Base-by-base conservation (phyloP, 2,797 vertebrate genomes). In the Falco concolor region DNA sequence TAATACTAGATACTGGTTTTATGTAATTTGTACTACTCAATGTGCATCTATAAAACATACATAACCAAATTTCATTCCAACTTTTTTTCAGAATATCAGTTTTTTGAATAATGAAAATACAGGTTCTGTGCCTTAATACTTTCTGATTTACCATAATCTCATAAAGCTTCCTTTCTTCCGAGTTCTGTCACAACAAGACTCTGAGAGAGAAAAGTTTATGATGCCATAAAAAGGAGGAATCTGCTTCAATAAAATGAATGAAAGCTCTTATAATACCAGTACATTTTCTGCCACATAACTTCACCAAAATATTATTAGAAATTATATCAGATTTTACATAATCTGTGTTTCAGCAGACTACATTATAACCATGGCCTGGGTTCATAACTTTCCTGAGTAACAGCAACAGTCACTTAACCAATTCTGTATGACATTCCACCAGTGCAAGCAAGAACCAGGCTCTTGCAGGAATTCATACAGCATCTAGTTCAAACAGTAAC, bases 81-180 rank as follows among this genome's bases (percentile, higher is more conserved):
- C 16, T 65, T 79, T 87, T 60, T 36, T 18, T 30, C 63, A 82
- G n/a, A 79, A 79, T 64, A 82, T n/a, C 63, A 77, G 15, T 44
- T 87, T 78, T 78, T 27, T 32, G 94, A 94, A 87, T 84, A 94
- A 54, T 59, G 27, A 84, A 93, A 95, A 54, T 77, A 32, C 12
- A 76, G 7, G 11, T 70, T 76, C 72, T 69, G 13, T 34, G 34
- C 24, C 50, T 86, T 65, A 36, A 18, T 27, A 27, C 23, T 79
- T 78, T 50, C 54, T 64, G 44, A 23, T 6, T 93, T 84, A n/a
- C 8, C 30, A 13, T 13, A 28, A 30, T 53, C 54, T 90, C 79
- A 28, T 68, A 94, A 91, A 72, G 22, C 10, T 82, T 28, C 32
- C 8, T 69, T 75, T 91, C 59, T 69, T 70, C 45, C 86, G 27